These are phyloP conservation scores for Eucera pruinosa DNA, from an alignment of 2,888 invertebrate species.

Conservation along the genomic window DNA sequence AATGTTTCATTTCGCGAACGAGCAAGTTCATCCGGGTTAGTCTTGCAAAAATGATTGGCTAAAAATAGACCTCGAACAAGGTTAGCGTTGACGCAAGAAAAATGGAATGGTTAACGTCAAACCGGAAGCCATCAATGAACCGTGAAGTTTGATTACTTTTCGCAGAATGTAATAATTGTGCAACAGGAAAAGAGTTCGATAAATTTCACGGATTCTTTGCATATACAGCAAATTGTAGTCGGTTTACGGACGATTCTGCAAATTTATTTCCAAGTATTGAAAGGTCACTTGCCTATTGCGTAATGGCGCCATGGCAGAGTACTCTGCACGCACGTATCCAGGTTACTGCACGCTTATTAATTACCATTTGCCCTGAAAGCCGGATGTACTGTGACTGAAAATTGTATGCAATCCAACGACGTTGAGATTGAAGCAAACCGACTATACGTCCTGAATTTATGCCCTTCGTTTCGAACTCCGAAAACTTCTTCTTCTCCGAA, in stretches of 20 bases:
- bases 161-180: not conserved
- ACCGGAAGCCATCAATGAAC: not conserved
- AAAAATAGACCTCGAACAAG: not conserved
- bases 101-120: not conserved
- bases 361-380: not conserved
- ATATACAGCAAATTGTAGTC: not conserved
- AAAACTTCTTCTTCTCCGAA: too few relatives aligned
- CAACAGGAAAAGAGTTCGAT: too few relatives aligned
- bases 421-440: not conserved
- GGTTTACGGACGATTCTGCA: not conserved
- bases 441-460: not conserved
- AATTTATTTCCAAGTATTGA: not conserved
- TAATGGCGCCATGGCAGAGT: not conserved
- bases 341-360: not conserved
- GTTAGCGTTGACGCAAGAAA: not conserved
- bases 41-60: too few relatives aligned
- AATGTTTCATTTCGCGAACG: too few relatives aligned
- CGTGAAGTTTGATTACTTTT: not conserved
- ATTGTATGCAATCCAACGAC: slow-evolving; percentile 10
- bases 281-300: slow-evolving; percentile 13
- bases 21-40: too few relatives aligned
- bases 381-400: not conserved
- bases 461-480: too few relatives aligned
- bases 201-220: not conserved
- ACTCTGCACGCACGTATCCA: not conserved